A percentile compares a stretch with the other conserved stretches of the same genome.
Conservation (phyloP, 2,888 invertebrate species). For the Vanessa cardui region DNA sequence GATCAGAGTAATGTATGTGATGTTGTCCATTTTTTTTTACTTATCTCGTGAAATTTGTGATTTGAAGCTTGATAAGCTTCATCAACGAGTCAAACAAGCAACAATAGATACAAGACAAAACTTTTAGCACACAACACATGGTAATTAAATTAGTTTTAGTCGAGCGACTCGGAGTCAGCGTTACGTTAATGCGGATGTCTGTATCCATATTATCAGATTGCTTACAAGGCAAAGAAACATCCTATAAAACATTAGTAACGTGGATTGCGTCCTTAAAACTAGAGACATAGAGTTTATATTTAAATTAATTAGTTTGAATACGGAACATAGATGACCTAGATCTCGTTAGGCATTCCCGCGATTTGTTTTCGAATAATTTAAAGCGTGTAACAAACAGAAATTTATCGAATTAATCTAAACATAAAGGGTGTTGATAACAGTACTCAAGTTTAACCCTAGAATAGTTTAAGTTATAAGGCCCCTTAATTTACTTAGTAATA, state of each 20-base stretch:
- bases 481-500: no score
- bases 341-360: conserved; percentile 25
- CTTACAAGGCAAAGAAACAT: conserved; percentile 36
- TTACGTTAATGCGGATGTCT: conserved; percentile 36
- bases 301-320: not conserved
- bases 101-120: conserved; percentile 21
- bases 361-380: conserved; percentile 25
- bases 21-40: no score
- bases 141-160: conserved; percentile 41
- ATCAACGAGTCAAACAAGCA: conserved; percentile 11
- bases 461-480: no score
- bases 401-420: not conserved
- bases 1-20: no score
- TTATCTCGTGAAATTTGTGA: no score
- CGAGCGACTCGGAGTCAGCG: conserved; percentile 33
- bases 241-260: conserved; percentile 5
- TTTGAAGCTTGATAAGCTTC: no score
- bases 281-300: conserved; percentile 13
- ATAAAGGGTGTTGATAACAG: no score
- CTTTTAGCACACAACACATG: conserved; percentile 30
- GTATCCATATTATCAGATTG: conserved; percentile 30
- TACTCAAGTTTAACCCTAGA: no score
- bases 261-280: conserved; percentile 4
- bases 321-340: conserved; percentile 24
- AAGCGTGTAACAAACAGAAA: conserved; percentile 3